Evolutionary conservation across 2,113 vertebrate genomes (phyloP).

Genomic region (Platycercus adscitus): DNA sequence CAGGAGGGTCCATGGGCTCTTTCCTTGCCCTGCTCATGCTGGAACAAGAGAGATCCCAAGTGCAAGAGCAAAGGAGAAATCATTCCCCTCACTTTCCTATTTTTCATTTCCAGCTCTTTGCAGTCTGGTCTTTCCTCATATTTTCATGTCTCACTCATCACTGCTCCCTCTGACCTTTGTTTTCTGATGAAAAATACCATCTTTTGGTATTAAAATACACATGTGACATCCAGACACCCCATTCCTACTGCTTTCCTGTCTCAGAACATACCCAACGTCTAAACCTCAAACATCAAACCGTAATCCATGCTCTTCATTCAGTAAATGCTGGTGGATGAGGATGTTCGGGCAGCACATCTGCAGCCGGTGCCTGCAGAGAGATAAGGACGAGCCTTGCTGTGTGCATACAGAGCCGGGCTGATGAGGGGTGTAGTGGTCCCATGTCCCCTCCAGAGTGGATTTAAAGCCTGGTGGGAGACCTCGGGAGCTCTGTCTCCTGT

Average conservation of each 20-base stretch:
- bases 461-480: neutral
- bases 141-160: neutral
- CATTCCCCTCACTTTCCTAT: neutral
- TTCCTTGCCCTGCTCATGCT: no score
- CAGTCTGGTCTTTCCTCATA: neutral
- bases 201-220: neutral
- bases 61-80: neutral
- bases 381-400: neutral
- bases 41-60: no score
- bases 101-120: neutral
- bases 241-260: neutral
- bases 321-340: neutral
- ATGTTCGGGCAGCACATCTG: neutral
- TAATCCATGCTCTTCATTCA: neutral
- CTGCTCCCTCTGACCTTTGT: neutral
- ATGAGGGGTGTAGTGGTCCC: neutral
- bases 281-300: fast-evolving
- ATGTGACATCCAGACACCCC: neutral
- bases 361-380: neutral
- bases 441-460: neutral
- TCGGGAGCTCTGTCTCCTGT: neutral
- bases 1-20: neutral
- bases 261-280: neutral
- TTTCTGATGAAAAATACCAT: neutral
- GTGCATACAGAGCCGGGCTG: neutral